Evolutionary conservation across 2,113 vertebrate species (phyloP), one percentile per base, ranked within the genome.

Genomic region (Carollia perspicillata): DNA sequence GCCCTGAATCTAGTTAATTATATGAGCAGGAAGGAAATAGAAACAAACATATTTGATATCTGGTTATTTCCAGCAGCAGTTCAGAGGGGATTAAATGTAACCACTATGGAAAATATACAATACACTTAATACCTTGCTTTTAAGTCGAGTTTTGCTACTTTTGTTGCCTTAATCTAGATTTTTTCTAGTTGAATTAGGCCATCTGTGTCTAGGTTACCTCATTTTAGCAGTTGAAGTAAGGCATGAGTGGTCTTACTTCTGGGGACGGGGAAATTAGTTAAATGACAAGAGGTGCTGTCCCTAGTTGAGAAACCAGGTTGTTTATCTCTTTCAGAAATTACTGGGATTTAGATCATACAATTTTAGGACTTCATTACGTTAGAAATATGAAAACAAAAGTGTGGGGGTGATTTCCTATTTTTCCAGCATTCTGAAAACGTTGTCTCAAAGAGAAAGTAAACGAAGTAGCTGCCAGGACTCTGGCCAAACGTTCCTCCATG

Each of bases 391-490:
- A n/a, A 28, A 40, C 20, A 49, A 89, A 40, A 51, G 51, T 51
- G 49, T 17, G 16, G 23, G 11, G 16, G 11, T 37, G 4, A 84
- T 66, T 89, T 88, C 11, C n/a, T 44, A 4, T 40, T 71, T 95
- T 78, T 55, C 90, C 69, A 71, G 10, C 35, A 84, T 65, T 84
- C 58, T 94, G 74, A 63, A n/a, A 95, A 95, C 94, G 68, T 75
- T 35, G 40, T 20, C 88, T 80, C 85, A 90, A 63, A 93, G 28
- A 83, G 66, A 72, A 72, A 14, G 37, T 53, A 23, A 93, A n/a
- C 60, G 51, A 74, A 55, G 13, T 75, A 80, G 7, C 40, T 84
- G 7, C 53, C 40, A 51, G 55, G 55, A 79, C 69, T 47, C 30
- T 63, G 60, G 40, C 2, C 60, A 71, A 3, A 60, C 68, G 22